Base-by-base conservation (phyloP, 2,113 vertebrate species). In the Pteronura brasiliensis region DNA sequence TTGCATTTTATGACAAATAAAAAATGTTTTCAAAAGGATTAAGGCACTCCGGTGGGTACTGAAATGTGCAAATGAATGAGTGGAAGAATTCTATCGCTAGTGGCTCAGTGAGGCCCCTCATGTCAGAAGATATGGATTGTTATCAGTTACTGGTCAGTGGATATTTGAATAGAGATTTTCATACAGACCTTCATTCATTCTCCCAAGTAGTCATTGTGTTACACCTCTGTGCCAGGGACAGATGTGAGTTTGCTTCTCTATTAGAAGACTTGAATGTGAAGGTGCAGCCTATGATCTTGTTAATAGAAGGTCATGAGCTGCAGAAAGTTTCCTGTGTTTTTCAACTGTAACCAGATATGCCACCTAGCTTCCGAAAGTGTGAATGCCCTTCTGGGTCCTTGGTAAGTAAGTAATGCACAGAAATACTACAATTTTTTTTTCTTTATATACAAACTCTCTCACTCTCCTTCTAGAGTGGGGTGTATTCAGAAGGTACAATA, bases 311-410 rank as follows among this genome's bases (percentile, higher is more conserved):
- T 11, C 13, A 59, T 2, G 6, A 77, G 34, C 55, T 63, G 21
- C 80, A 47, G 57, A 72, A 91, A n/a, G 47, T 29, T 42, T 27
- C 15, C 39, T 65, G 6, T 23, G 7, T 3, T 59, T 47, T 14
- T 57, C 18, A 21, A 18, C 1, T 8, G 1, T 15, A 29, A 18
- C 3, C 13, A 0, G 21, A 15, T 14, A 12, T 6, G 31, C 11
- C 61, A 36, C 34, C 1, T 10, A 42, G 15, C n/a, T 67, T 87
- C 52, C 18, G 4, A 83, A n/a, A n/a, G 0, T 0, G 36, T 9
- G 15, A 2, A 6, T 39, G 39, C 2, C 14, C 36, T 65, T 49
- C 23, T 42, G 31, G 39, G 15, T 6, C 10, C 31, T 61, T 71
- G 57, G 34, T 44, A 29, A 85, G n/a, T 13, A 94, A 89, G 88